Evolutionary conservation across 2,113 vertebrate species (phyloP).

Genomic region (Laticauda colubrina): DNA sequence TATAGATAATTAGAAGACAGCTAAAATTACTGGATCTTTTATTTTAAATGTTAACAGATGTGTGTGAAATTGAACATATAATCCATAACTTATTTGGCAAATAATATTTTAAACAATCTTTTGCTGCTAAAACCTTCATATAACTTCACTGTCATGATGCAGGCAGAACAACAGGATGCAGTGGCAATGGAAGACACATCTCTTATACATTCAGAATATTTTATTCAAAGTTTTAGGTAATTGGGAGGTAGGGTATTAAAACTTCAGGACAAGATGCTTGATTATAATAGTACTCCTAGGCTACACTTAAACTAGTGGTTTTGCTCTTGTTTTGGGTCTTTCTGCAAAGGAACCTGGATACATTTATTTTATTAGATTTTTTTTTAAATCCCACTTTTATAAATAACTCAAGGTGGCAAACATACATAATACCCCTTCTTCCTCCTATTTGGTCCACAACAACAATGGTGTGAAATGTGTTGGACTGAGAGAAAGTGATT

Average conservation of each 20-base stretch:
- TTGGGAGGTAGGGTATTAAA: background rate
- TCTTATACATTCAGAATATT: background rate
- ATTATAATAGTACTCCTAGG: background rate
- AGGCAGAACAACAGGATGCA: background rate
- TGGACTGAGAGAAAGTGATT: background rate
- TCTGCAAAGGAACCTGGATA: background rate
- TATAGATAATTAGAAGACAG: conserved; percentile 6
- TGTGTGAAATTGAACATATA: background rate
- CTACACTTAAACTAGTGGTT: background rate
- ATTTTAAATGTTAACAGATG: background rate
- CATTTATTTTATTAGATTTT: background rate
- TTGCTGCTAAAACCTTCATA: background rate
- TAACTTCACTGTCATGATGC: background rate
- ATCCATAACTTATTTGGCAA: background rate
- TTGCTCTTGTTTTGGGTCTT: background rate
- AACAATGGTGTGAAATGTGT: background rate
- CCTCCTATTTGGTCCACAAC: background rate
- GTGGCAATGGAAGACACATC: background rate
- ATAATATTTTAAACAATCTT: background rate
- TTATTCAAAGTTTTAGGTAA: background rate
- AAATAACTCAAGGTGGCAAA: background rate
- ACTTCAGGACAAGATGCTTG: background rate
- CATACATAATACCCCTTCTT: background rate
- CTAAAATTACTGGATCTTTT: background rate
- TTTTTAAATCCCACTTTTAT: background rate